These are phyloP conservation scores for Drosophila monieri DNA, from an alignment of 2,888 invertebrate species.

Conservation along the genomic window DNA sequence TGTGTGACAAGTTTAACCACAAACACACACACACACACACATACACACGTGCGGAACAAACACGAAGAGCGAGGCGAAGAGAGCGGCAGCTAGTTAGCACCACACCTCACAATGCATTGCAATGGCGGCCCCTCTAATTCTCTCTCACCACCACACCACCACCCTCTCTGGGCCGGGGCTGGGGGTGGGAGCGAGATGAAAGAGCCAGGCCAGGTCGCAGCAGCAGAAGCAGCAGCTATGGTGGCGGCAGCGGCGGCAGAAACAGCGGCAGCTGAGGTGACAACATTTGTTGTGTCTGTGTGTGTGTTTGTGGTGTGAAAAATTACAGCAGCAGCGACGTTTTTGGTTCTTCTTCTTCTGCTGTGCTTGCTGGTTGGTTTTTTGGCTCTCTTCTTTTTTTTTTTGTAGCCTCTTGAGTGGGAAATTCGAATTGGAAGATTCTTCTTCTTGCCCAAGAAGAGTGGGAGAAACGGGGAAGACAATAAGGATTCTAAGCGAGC, in stretches of 20 bases:
- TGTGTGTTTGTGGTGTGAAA: slow-evolving; percentile 62
- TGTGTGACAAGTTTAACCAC: slow-evolving; percentile 82
- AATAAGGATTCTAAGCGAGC: slow-evolving; percentile 52
- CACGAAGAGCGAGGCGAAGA: slow-evolving; percentile 50
- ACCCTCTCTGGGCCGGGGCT: not conserved
- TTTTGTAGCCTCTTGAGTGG: slow-evolving; percentile 10
- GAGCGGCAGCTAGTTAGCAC: slow-evolving; percentile 72
- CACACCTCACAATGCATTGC: slow-evolving; percentile 77
- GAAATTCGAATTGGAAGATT: slow-evolving; percentile 1
- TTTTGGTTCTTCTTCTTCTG: slow-evolving; percentile 30
- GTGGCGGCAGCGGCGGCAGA: slow-evolving; percentile 4
- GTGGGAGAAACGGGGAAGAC: not conserved
- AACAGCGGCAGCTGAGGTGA: slow-evolving; percentile 65
- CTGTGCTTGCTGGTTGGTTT: slow-evolving; percentile 20
- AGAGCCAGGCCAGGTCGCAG: slow-evolving; percentile 3
- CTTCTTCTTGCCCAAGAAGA: not conserved
- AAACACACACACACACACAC: slow-evolving; percentile 51
- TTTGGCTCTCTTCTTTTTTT: slow-evolving; percentile 20
- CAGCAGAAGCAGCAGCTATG: not conserved
- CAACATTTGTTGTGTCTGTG: slow-evolving; percentile 54
- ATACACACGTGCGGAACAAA: slow-evolving; percentile 19
- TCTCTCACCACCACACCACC: slow-evolving; percentile 36
- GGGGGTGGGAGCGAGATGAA: slow-evolving; percentile 55
- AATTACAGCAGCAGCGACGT: slow-evolving; percentile 73
- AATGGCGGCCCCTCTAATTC: slow-evolving; percentile 67